Conservation (phyloP, 30 jellyfish, hydroid and myxozoan genomes). For the Aurelia sp. region DNA sequence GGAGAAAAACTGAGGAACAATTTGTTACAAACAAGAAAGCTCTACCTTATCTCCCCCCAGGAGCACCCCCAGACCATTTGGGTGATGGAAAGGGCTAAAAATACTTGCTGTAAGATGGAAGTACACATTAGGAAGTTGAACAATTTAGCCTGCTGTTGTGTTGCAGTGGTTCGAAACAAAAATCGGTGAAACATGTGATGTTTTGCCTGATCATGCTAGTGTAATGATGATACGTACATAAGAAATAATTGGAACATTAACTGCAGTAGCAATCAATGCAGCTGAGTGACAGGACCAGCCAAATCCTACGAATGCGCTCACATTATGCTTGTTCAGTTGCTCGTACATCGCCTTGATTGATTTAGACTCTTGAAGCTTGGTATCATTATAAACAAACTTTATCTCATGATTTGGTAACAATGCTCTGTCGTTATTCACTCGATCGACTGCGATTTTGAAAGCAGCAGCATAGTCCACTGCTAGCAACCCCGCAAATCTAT, state of each 20-base stretch:
- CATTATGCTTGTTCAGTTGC: conserved; percentile 49
- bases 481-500: no score
- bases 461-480: conserved; percentile 94
- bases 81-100: no score
- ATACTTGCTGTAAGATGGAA: no score
- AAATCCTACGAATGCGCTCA: conserved; percentile 72
- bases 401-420: conserved; percentile 65
- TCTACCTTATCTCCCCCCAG: no score
- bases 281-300: conserved; percentile 70
- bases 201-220: no score
- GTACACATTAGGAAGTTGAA: no score
- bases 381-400: conserved; percentile 74
- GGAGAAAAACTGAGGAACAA: no score
- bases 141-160: no score
- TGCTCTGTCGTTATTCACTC: conserved; percentile 50
- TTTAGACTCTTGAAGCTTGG: conserved; percentile 59
- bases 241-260: conserved; percentile 66
- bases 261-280: conserved; percentile 65
- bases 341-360: conserved; percentile 63
- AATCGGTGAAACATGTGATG: no score
- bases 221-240: conserved; percentile 55
- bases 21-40: no score
- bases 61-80: no score
- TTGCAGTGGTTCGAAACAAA: no score
- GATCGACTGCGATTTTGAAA: conserved; percentile 84